Conservation (phyloP, 2,797 vertebrate genomes). For the Acridotheres tristis region DNA sequence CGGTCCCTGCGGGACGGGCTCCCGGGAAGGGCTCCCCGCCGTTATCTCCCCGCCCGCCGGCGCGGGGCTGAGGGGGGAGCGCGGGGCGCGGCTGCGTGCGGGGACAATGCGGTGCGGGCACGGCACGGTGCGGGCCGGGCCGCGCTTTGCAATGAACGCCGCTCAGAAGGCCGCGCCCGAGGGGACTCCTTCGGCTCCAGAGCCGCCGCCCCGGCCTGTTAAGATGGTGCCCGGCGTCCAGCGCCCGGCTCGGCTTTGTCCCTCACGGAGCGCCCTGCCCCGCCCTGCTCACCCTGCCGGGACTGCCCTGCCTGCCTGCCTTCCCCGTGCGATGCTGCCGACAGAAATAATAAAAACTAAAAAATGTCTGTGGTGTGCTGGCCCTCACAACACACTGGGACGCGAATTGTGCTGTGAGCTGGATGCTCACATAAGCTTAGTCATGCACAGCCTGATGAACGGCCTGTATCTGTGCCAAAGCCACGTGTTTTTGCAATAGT, state of each 20-base stretch:
- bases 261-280: background rate
- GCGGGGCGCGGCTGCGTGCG: background rate
- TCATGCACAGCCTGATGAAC: slow-evolving; percentile 12
- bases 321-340: background rate
- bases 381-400: background rate
- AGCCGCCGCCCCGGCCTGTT: background rate
- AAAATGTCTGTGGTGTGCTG: background rate
- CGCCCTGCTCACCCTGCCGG: background rate
- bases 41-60: background rate
- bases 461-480: background rate
- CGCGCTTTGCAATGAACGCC: background rate
- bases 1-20: background rate
- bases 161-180: background rate
- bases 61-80: background rate
- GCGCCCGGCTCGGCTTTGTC: background rate
- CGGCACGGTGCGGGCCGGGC: background rate
- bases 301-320: fast-evolving
- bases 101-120: background rate
- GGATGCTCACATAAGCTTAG: slow-evolving; percentile 18
- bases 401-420: background rate
- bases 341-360: background rate
- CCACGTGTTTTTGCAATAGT: background rate
- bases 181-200: background rate
- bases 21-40: background rate
- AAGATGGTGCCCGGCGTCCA: background rate